Conservation (phyloP, 2,113 vertebrate species). For the Pelecanus crispus region DNA sequence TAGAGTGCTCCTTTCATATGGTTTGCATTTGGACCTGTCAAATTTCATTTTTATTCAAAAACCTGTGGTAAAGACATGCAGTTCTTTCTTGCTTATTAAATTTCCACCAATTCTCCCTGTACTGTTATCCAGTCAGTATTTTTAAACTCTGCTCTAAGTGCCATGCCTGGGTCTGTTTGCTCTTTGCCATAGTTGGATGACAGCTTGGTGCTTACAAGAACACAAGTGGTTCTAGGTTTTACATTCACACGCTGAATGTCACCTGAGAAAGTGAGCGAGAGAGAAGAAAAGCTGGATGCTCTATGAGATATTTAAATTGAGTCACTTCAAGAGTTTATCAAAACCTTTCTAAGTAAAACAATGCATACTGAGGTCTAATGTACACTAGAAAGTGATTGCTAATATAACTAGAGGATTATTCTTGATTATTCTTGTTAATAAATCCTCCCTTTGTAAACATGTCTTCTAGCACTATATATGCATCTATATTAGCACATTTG, state of each 20-base stretch:
- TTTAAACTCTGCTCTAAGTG: background rate
- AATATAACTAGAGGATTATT: background rate
- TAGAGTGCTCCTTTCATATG: conserved; percentile 62
- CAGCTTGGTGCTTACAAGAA: background rate
- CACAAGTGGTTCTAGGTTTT: background rate
- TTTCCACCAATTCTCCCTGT: conserved; percentile 1
- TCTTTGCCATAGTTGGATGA: background rate
- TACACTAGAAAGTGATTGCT: background rate
- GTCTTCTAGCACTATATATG: background rate
- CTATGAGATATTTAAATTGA: background rate
- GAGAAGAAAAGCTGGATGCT: background rate
- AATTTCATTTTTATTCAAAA: conserved; percentile 62
- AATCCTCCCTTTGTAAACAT: background rate
- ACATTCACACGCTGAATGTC: background rate
- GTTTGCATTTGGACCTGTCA: conserved; percentile 68
- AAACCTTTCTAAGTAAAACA: background rate
- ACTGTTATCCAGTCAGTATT: background rate
- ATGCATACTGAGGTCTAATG: background rate
- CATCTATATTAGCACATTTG: background rate
- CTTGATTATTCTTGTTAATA: background rate
- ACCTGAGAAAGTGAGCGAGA: background rate
- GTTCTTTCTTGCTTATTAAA: conserved; percentile 21
- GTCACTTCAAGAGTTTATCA: background rate
- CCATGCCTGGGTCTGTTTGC: background rate
- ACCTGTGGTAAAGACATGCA: conserved; percentile 21